Evolutionary conservation across 2,113 vertebrate genomes (phyloP).

Genomic region (Halichoeres trimaculatus): DNA sequence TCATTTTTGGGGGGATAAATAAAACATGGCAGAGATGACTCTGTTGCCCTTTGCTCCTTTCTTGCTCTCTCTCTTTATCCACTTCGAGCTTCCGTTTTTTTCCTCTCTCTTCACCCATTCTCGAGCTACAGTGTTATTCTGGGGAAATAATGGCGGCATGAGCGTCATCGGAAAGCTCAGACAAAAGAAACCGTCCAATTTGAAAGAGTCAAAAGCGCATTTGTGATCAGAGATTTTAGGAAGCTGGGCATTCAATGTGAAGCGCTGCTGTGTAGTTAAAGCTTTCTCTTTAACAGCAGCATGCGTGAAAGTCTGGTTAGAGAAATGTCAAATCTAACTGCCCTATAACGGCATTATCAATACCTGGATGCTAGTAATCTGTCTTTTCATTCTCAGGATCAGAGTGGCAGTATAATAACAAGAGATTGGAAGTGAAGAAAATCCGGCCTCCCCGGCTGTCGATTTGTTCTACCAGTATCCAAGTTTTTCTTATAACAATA

Average conservation of each 20-base stretch:
- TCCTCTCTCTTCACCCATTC: not conserved
- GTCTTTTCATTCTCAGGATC: no score
- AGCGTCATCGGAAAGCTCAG: constrained; percentile 4
- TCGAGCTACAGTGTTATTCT: constrained; percentile 12
- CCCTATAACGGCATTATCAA: no score
- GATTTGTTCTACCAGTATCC: no score
- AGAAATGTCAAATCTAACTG: not conserved
- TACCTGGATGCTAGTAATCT: no score
- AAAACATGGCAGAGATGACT: constrained; percentile 75
- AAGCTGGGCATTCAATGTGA: no score
- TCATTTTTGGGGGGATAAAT: constrained; percentile 72
- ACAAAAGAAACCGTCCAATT: not conserved
- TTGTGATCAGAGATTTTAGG: no score
- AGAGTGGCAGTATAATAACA: no score
- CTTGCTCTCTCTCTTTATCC: constrained; percentile 12
- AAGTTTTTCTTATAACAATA: no score
- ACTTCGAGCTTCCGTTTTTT: constrained; percentile 28
- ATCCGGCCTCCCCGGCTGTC: no score
- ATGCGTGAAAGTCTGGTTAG: not conserved
- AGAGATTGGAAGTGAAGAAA: no score
- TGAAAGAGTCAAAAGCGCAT: not conserved
- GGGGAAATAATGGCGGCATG: constrained; percentile 11
- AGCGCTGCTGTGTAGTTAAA: not conserved
- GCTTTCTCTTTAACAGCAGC: not conserved
- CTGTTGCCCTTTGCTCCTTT: constrained; percentile 66